Percentiles rank a stretch among this genome's conserved stretches.
phyloP scores from a whole-genome alignment of 92 coral and sea anemone species.

The Actinostola sp. region DNA sequence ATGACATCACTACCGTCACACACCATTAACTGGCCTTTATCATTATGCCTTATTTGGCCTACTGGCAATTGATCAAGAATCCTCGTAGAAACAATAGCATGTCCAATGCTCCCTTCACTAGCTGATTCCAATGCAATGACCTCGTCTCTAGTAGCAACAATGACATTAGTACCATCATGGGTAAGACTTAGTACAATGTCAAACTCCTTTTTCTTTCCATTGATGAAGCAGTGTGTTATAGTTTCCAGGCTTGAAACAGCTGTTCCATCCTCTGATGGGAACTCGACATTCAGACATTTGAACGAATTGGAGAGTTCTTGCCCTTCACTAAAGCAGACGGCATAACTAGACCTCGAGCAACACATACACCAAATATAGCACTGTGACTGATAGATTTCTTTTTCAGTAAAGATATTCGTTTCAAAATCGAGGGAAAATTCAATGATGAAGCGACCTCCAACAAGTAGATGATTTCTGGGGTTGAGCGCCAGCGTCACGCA shows the following conservation, averaged over 20 bases:
- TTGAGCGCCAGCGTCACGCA: no score
- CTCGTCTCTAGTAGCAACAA: constrained; percentile 17
- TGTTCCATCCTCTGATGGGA: constrained; percentile 68
- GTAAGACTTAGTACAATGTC: constrained; percentile 2
- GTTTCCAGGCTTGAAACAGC: neutral
- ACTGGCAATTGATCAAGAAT: no score
- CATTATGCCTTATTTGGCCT: neutral
- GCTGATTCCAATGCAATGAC: constrained; percentile 36
- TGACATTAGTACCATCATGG: constrained; percentile 46
- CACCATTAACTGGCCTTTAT: neutral
- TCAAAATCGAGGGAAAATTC: no score
- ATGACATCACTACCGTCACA: neutral
- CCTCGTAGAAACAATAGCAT: constrained; percentile 4
- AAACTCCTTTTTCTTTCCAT: constrained; percentile 22
- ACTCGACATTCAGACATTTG: constrained; percentile 85
- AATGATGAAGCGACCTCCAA: no score
- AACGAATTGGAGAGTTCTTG: constrained; percentile 52
- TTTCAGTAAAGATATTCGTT: no score
- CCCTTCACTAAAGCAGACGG: constrained; percentile 64
- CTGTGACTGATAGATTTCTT: no score
- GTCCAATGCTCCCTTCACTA: constrained; percentile 12
- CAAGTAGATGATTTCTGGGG: no score
- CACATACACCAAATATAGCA: no score
- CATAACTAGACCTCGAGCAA: neutral
- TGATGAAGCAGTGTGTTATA: constrained; percentile 17